phyloP scores from a whole-genome alignment of 2,113 vertebrate genomes.

The Otolemur garnettii region DNA sequence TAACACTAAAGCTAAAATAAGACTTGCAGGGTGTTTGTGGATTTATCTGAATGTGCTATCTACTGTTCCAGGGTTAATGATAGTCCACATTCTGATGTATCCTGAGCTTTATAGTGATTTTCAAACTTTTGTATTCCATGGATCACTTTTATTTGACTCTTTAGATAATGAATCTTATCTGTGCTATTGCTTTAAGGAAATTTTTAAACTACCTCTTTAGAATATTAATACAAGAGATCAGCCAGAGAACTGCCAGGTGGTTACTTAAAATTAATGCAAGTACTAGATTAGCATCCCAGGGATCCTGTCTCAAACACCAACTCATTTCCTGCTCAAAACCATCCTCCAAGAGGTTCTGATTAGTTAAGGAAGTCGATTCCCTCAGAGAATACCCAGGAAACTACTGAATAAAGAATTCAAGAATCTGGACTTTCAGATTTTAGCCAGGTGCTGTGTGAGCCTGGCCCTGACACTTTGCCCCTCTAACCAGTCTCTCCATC shows the following conservation, averaged over 20 bases:
- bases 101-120: not conserved
- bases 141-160: slow-evolving; percentile 29
- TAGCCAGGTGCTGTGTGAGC: not conserved
- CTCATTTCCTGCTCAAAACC: not conserved
- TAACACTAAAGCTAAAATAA: not conserved
- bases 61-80: not conserved
- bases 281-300: not conserved
- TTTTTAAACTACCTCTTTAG: not conserved
- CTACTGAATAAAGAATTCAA: not conserved
- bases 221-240: not conserved
- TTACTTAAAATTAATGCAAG: not conserved
- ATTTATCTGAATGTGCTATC: not conserved
- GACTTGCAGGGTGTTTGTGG: not conserved
- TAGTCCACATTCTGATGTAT: not conserved
- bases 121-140: not conserved
- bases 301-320: not conserved
- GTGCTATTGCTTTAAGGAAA: not conserved
- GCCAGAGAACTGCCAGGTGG: not conserved
- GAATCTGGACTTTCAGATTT: not conserved
- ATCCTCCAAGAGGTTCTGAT: not conserved
- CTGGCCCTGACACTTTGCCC: not conserved
- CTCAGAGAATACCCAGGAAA: not conserved
- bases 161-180: not conserved
- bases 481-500: too few species aligned
- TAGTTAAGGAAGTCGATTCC: not conserved